Conservation (phyloP, 2,797 vertebrate species). For the Dallia pectoralis region DNA sequence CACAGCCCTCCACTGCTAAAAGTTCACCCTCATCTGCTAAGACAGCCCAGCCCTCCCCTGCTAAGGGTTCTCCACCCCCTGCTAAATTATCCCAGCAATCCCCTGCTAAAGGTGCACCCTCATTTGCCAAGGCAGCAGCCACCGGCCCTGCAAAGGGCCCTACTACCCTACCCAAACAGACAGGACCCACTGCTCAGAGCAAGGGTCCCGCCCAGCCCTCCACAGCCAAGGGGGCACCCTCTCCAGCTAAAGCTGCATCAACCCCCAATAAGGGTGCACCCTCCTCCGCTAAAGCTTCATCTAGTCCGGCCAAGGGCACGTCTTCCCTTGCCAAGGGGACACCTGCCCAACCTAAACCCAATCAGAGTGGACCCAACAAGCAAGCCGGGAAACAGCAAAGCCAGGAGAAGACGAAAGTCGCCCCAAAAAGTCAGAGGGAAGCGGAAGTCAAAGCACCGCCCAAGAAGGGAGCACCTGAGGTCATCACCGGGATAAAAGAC, state of each 20-base stretch:
- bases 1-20: slow-evolving; percentile 30
- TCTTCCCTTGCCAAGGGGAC: slow-evolving; percentile 54
- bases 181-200: slow-evolving; percentile 55
- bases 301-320: slow-evolving; percentile 67
- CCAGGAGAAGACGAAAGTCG: slow-evolving; percentile 74
- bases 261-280: slow-evolving; percentile 68
- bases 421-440: slow-evolving; percentile 74
- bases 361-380: slow-evolving; percentile 51
- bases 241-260: slow-evolving; percentile 58
- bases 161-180: slow-evolving; percentile 56
- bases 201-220: slow-evolving; percentile 61
- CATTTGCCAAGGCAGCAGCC: slow-evolving; percentile 12
- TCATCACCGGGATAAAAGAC: slow-evolving; percentile 69
- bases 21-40: slow-evolving; percentile 44
- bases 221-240: slow-evolving; percentile 48
- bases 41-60: slow-evolving; percentile 37
- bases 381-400: slow-evolving; percentile 75
- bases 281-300: slow-evolving; percentile 51
- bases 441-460: slow-evolving; percentile 70
- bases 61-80: slow-evolving; percentile 52
- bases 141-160: slow-evolving; percentile 43
- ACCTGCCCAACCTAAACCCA: slow-evolving; percentile 70
- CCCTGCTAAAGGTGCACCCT: slow-evolving; percentile 52
- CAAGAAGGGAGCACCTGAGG: slow-evolving; percentile 74
- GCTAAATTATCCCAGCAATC: slow-evolving; percentile 43